Evolutionary conservation across 2,113 vertebrate genomes (phyloP), one percentile per base, ranked within the genome.

Genomic region (Macquaria ambigua): DNA sequence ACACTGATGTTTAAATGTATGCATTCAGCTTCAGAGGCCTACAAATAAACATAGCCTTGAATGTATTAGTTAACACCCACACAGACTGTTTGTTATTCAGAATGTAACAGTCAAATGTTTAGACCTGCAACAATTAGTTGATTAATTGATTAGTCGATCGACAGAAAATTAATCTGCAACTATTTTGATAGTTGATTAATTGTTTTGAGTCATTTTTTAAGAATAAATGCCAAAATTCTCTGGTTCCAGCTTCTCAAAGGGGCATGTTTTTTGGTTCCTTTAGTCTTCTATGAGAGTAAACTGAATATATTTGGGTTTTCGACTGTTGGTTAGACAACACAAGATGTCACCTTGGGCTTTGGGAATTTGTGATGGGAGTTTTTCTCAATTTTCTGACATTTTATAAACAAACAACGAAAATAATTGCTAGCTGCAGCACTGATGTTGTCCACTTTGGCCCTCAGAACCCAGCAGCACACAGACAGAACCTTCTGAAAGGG

Each of bases 401-500:
- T 39, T 20, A 55, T 28, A 28, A 25, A 77, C 9, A 28, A 53
- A 61, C 0, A 0, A 59, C 1, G 8, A 37, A 43, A 53, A 23
- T 28, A 12, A 37, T 14, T 0, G 0, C 6, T 9, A 15, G 6
- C 6, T 39, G 5, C 23, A 55, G 8, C 28, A 3, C 21, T 77
- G 50, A 63, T 71, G 12, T 18, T 18, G n/a, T 88, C 20, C n/a
- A 34, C 41, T 86, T 77, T 87, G 55, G 12, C 78, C 68, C 72
- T 39, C 89, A 99, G 98, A 98, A 78, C 95, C 96, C 83, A 96
- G 96, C 87, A 96, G 96, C 95, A 96, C 96, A 89, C 94, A 96
- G 90, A 95, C 95, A 75, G 96, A 96, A 72, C 74, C 85, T 34
- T 81, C 92, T 88, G 95, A 96, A 90, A 96, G 92, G 79, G 91